phyloP scores from a whole-genome alignment of 2,113 vertebrate species.

The Tinamus guttatus region DNA sequence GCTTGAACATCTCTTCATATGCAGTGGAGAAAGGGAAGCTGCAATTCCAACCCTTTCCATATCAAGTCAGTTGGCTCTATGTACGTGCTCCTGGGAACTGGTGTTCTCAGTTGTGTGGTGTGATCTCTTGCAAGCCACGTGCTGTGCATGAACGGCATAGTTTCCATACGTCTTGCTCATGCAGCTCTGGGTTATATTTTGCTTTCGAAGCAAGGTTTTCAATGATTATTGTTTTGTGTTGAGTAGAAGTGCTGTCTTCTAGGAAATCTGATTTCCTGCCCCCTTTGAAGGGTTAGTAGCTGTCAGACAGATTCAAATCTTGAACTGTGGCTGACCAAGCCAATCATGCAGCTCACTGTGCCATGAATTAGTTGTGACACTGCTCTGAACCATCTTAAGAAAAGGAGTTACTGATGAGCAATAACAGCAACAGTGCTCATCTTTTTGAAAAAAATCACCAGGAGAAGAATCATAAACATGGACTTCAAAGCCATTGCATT shows the following conservation, averaged over 20 bases:
- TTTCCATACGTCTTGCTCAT: fast-evolving
- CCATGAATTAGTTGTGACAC: conserved; percentile 9
- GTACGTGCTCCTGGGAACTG: neutral
- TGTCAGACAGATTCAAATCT: neutral
- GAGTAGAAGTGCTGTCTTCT: neutral
- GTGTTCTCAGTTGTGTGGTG: neutral
- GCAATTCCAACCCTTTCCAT: conserved; percentile 26
- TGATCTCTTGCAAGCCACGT: neutral
- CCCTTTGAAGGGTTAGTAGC: neutral
- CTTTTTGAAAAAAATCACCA: neutral
- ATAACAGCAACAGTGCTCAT: conserved; percentile 7
- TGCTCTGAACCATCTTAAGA: neutral
- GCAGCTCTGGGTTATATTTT: fast-evolving
- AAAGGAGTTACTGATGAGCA: conserved; percentile 30
- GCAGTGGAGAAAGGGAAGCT: neutral
- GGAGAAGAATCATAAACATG: conserved; percentile 5
- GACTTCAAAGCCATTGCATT: conserved; percentile 28
- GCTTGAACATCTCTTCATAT: conserved; percentile 18
- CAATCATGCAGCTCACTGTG: neutral
- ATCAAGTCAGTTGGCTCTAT: neutral
- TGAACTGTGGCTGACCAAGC: neutral
- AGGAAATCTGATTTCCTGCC: neutral
- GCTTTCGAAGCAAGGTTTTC: neutral
- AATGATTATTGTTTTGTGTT: neutral
- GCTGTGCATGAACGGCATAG: neutral